These are phyloP conservation scores for Drosophila birchii DNA, from an alignment of 2,888 invertebrate genomes.

Conservation along the genomic window DNA sequence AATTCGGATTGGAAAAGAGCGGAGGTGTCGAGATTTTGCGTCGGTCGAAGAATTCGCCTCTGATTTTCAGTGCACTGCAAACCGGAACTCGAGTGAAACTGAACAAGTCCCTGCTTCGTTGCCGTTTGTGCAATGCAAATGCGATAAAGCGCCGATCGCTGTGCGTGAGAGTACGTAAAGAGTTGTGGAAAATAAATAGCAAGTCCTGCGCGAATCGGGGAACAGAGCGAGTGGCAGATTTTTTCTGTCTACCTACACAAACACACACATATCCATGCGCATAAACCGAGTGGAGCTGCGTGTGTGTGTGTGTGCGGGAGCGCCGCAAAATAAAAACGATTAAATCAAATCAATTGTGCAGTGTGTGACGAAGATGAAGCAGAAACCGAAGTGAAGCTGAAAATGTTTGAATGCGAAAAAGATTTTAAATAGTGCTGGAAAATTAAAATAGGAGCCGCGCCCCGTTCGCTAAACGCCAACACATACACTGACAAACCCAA, in stretches of 20 bases:
- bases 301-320: conserved; percentile 49
- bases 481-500: conserved; percentile 36
- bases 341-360: conserved; percentile 34
- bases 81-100: conserved; percentile 65
- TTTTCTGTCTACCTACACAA: conserved; percentile 78
- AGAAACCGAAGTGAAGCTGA: conserved; percentile 24
- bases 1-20: conserved; percentile 17
- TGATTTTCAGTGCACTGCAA: conserved; percentile 56
- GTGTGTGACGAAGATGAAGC: conserved; percentile 33
- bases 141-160: conserved; percentile 45
- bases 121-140: conserved; percentile 61
- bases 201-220: conserved; percentile 39
- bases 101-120: conserved; percentile 56
- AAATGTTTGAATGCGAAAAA: conserved; percentile 20
- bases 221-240: conserved; percentile 75
- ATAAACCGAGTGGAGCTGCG: conserved; percentile 40
- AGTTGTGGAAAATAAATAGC: conserved; percentile 38
- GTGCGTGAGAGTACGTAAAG: conserved; percentile 63
- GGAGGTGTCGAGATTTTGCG: conserved; percentile 23
- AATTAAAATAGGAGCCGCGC: conserved; percentile 69
- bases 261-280: conserved; percentile 55
- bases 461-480: conserved; percentile 62
- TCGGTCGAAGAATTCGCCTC: conserved; percentile 16
- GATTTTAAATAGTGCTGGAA: conserved; percentile 36
- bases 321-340: conserved; percentile 35